Percentiles rank a stretch among this genome's conserved stretches.
Conservation (phyloP, 2,888 invertebrate genomes). For the Luperina nickerlii region DNA sequence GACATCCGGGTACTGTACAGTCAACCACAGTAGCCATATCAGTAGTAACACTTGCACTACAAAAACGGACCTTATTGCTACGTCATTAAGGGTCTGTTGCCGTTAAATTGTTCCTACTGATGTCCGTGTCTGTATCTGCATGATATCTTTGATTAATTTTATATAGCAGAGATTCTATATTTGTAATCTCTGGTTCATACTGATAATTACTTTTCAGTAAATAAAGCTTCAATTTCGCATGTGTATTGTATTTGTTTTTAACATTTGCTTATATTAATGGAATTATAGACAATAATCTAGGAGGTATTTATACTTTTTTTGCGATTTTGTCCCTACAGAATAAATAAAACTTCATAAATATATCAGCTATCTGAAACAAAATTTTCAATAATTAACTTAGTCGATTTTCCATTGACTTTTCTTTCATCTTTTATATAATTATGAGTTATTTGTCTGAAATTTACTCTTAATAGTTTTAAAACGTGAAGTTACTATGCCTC, state of each 20-base stretch:
- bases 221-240: slow-evolving; percentile 40
- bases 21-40: background rate
- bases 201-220: slow-evolving; percentile 20
- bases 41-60: background rate
- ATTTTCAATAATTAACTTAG: no score
- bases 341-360: no score
- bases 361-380: no score
- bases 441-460: no score
- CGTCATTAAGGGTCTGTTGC: background rate
- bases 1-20: background rate
- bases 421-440: no score
- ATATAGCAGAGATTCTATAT: background rate
- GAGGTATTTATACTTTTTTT: background rate
- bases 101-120: background rate
- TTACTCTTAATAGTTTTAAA: background rate
- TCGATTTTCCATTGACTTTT: background rate
- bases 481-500: background rate
- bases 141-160: slow-evolving; percentile 19
- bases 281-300: slow-evolving; percentile 51
- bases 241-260: slow-evolving; percentile 39
- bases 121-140: slow-evolving; percentile 7
- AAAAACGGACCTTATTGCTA: background rate
- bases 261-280: slow-evolving; percentile 41
- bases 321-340: fast-evolving
- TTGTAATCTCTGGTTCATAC: slow-evolving; percentile 13